Evolutionary conservation across 2,113 vertebrate species (phyloP).

Genomic region (Pristiophorus japonicus): DNA sequence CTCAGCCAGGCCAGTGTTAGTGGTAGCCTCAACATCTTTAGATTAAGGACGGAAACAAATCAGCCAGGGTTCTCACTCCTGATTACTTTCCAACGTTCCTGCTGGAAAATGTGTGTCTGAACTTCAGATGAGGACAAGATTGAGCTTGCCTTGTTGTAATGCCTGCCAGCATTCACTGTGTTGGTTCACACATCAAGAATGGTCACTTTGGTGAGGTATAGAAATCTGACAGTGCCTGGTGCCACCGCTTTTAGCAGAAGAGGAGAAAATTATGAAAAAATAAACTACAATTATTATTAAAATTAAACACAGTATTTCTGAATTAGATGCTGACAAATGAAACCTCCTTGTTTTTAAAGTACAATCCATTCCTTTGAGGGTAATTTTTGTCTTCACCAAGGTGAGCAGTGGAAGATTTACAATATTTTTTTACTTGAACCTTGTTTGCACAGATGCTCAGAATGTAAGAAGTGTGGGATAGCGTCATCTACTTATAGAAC

Average conservation of each 20-base stretch:
- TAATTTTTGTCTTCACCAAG: neutral
- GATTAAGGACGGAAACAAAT: neutral
- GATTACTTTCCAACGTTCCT: neutral
- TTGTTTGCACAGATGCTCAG: neutral
- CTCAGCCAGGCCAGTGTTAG: neutral
- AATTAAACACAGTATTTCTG: neutral
- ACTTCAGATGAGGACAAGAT: neutral
- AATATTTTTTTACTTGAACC: neutral
- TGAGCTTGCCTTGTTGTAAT: neutral
- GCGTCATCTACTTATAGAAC: neutral
- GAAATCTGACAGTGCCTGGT: neutral
- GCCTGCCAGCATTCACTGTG: neutral
- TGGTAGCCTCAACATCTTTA: neutral
- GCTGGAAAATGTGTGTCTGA: neutral
- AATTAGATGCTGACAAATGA: neutral
- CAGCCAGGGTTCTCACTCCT: neutral
- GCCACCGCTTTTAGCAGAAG: neutral
- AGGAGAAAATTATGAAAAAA: neutral
- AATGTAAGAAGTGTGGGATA: neutral
- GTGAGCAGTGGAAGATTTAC: neutral
- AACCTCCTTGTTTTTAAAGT: neutral
- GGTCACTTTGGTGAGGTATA: neutral
- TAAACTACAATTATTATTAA: neutral
- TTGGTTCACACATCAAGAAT: neutral
- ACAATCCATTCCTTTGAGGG: neutral